phyloP scores from a whole-genome alignment of 2,888 invertebrate species.

The Ornithoptera alexandrae region DNA sequence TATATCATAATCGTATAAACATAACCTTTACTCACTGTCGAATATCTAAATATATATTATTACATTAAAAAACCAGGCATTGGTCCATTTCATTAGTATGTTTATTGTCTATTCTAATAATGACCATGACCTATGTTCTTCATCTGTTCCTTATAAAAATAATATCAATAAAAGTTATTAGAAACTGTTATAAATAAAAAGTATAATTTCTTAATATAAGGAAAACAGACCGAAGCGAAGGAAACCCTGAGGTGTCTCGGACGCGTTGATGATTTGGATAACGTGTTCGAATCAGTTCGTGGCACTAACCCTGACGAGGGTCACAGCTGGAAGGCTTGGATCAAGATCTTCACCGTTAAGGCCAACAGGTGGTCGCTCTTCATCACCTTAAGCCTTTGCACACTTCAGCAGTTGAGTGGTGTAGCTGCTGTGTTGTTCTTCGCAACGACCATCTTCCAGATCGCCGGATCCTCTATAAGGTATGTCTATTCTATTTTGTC shows the following conservation, averaged over 20 bases:
- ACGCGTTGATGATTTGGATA: constrained; percentile 44
- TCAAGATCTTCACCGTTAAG: constrained; percentile 50
- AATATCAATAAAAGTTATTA: too few relatives aligned
- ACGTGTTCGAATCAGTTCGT: constrained; percentile 45
- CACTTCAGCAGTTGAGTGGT: constrained; percentile 43
- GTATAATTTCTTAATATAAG: constrained; percentile 32
- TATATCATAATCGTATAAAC: too few relatives aligned
- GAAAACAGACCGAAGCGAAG: constrained; percentile 47
- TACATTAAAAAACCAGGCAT: too few relatives aligned
- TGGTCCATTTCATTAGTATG: too few relatives aligned
- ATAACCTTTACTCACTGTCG: too few relatives aligned
- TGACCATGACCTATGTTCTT: too few relatives aligned
- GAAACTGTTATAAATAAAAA: too few relatives aligned
- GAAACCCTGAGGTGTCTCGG: constrained; percentile 43
- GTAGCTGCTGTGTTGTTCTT: constrained; percentile 49
- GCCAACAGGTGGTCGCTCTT: constrained; percentile 46
- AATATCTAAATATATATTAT: too few relatives aligned
- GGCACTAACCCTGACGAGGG: constrained; percentile 42
- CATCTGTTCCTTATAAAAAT: too few relatives aligned
- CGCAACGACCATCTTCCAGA: constrained; percentile 47
- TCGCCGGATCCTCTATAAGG: constrained; percentile 47
- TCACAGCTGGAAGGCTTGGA: constrained; percentile 46
- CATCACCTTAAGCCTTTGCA: constrained; percentile 46
- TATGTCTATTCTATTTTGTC: constrained; percentile 11
- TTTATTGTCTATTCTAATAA: too few relatives aligned